These are phyloP conservation scores for Trachymyrmex cornetzi DNA, from an alignment of 1,140 invertebrate species.

Conservation along the genomic window DNA sequence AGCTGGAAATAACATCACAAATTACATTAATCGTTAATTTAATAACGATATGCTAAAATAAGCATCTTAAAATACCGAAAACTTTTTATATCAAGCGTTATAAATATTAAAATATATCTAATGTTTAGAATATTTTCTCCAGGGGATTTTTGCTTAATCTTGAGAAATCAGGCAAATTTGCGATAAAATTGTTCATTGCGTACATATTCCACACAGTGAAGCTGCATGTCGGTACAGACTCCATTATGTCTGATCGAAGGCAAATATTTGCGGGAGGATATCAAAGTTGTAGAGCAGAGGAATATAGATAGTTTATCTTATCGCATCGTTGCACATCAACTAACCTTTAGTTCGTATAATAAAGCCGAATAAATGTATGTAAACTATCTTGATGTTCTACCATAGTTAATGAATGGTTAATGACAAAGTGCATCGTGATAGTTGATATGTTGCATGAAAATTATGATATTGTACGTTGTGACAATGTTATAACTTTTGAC, in stretches of 20 bases:
- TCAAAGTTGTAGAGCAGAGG: conserved; percentile 17
- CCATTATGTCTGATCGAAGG: conserved; percentile 38
- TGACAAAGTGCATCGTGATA: background rate
- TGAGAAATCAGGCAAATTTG: background rate
- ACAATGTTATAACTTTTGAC: background rate
- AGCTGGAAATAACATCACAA: too few relatives aligned
- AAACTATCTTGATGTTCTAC: too few relatives aligned
- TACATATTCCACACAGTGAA: background rate
- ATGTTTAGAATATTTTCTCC: background rate
- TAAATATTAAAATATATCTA: background rate
- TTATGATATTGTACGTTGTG: background rate
- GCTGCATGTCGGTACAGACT: background rate
- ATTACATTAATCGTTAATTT: too few relatives aligned
- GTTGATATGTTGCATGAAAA: conserved; percentile 18
- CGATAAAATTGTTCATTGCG: background rate
- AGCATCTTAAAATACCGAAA: too few relatives aligned
- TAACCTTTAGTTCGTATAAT: conserved; percentile 1
- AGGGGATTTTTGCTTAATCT: background rate
- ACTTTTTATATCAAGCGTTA: background rate
- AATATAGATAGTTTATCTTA: conserved; percentile 19
- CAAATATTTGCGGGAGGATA: conserved; percentile 53
- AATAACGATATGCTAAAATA: too few relatives aligned
- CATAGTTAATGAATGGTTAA: conserved; percentile 7
- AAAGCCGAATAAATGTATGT: conserved; percentile 15
- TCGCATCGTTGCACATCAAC: conserved; percentile 26